Base-by-base conservation (phyloP, 2,888 invertebrate species). In the Junonia oenone region DNA sequence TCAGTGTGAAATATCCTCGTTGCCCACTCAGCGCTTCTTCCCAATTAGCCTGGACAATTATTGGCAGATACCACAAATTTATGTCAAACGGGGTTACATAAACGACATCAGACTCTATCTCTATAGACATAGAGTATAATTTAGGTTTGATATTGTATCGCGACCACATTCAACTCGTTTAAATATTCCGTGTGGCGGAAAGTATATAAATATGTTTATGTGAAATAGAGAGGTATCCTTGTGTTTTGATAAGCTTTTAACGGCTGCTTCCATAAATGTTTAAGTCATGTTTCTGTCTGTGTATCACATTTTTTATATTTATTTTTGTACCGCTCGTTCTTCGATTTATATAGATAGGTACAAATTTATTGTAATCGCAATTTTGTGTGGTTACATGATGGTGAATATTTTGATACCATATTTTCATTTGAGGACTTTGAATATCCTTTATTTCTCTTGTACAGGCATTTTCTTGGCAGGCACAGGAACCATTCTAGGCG, bases 1-100 rank as follows among this genome's bases (percentile, higher is more conserved):
- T 6, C 17, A 11, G 8, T 46, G 26, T 56, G 46, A 40, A 33
- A 31, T 15, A 11, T 5, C 46, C 51, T 46, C 40, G n/a, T 13
- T 33, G 45, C 22, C 55, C 51, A 48, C 47, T 51, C 58, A 55
- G 43, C 35, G 48, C 55, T 35, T 46, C 51, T 47, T 54, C 51
- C 58, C 55, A 58, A 58, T 58, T 58, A 58, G 58, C 55, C 22
- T 43, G 43, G 51, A 55, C 55, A 58, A 58, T 58, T 58, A 58
- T 58, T 51, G 55, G 55, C 40, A 51, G 55, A 51, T 47, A 43
- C 47, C 50, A 40, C 38, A 55, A 55, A 51, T 55, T 51, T 51
- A 51, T 27, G 26, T 38, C 49, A 31, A n/a, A n/a, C 14, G 17
- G 8, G 15, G 2, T 6, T 22, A 8, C 2, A 45, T n/a, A 19